phyloP scores from a whole-genome alignment of 2,113 vertebrate genomes.

The Otolemur garnettii region DNA sequence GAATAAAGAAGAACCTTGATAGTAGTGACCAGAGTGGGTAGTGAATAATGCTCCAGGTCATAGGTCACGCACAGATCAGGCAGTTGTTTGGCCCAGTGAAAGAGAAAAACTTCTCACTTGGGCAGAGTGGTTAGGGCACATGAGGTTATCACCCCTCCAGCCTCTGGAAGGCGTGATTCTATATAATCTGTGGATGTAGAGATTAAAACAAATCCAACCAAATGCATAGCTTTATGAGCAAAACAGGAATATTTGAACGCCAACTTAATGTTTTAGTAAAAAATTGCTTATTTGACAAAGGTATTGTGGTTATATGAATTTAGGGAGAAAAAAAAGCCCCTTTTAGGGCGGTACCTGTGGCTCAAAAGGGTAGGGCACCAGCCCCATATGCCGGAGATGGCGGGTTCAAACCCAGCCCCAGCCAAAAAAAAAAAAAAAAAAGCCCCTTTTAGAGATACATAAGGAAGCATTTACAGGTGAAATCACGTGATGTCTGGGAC shows the following conservation, averaged over 20 bases:
- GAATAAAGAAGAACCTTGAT: not conserved
- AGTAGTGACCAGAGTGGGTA: not conserved
- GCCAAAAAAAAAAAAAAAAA: not conserved
- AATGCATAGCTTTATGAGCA: not conserved
- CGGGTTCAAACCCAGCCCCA: too few relatives aligned
- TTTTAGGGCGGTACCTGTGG: not conserved
- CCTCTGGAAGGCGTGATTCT: not conserved
- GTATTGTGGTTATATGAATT: not conserved
- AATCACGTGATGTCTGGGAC: not conserved
- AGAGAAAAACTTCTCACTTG: not conserved
- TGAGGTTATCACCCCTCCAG: not conserved
- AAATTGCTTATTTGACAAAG: not conserved
- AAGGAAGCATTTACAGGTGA: not conserved
- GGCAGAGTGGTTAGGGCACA: not conserved
- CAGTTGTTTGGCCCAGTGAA: not conserved
- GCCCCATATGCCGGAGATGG: too few relatives aligned
- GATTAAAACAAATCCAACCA: constrained; percentile 7
- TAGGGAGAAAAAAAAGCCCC: too few relatives aligned
- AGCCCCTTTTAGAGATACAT: not conserved
- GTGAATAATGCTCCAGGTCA: fast-evolving
- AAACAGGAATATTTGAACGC: not conserved
- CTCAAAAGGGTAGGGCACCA: too few relatives aligned
- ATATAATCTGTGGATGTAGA: not conserved
- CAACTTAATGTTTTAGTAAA: constrained; percentile 8
- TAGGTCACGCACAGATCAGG: not conserved